Evolutionary conservation across 2,797 vertebrate genomes (phyloP).

Genomic region (Gymnodraco acuticeps): DNA sequence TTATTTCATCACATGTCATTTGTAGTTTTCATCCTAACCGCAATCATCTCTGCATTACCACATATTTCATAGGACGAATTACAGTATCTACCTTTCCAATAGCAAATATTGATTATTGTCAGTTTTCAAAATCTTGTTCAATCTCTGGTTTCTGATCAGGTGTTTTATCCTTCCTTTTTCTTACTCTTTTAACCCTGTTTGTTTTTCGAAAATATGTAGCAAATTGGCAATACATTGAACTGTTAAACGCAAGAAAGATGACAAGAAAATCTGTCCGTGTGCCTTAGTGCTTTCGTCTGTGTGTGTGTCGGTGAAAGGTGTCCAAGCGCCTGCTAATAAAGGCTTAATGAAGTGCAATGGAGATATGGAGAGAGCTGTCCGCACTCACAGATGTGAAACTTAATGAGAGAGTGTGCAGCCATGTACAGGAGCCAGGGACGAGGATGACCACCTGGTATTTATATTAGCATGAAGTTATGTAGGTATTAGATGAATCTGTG

Average conservation of each 20-base stretch:
- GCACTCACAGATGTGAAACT: conserved; percentile 75
- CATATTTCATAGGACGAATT: conserved; percentile 68
- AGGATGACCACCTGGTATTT: conserved; percentile 57
- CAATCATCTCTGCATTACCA: not conserved
- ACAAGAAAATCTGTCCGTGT: conserved; percentile 31
- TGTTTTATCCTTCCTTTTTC: not conserved
- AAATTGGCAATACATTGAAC: conserved; percentile 47
- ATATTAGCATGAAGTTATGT: conserved; percentile 10
- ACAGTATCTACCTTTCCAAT: conserved; percentile 66
- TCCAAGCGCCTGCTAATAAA: conserved; percentile 70
- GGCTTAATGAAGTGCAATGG: conserved; percentile 72
- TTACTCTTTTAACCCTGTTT: not conserved
- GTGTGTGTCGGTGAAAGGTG: conserved; percentile 19
- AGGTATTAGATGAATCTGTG: conserved; percentile 26
- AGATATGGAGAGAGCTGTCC: conserved; percentile 59
- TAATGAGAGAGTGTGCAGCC: conserved; percentile 74
- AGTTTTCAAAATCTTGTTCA: conserved; percentile 39
- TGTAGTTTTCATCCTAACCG: conserved; percentile 16
- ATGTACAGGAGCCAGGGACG: conserved; percentile 33
- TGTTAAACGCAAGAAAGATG: conserved; percentile 18
- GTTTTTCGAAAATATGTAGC: conserved; percentile 43
- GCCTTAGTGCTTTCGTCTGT: not conserved
- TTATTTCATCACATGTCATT: not conserved
- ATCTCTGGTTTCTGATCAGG: conserved; percentile 52
- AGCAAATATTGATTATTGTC: conserved; percentile 79